phyloP scores from a whole-genome alignment of 1,140 invertebrate species.

The Alviniconcha marisindica region DNA sequence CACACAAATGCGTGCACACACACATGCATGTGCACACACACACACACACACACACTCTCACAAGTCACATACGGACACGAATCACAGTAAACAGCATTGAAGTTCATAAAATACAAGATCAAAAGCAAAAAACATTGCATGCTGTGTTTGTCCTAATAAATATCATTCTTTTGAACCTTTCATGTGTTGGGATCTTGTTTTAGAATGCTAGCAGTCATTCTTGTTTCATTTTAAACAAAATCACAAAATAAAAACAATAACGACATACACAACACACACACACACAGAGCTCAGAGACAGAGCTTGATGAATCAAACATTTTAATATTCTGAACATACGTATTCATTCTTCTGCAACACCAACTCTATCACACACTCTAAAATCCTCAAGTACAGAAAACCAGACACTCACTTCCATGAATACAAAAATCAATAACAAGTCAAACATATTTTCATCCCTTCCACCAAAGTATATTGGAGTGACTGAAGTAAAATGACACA shows the following conservation, averaged over 20 bases:
- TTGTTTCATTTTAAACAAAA: too few species aligned
- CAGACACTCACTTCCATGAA: background rate
- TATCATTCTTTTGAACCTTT: too few species aligned
- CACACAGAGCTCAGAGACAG: too few species aligned
- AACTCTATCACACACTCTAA: background rate
- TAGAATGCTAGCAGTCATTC: too few species aligned
- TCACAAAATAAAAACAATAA: background rate
- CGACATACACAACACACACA: background rate
- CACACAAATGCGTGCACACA: too few species aligned
- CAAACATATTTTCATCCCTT: too few species aligned
- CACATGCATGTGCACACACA: too few species aligned
- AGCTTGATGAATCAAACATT: background rate
- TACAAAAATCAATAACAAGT: background rate
- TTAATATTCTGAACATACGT: background rate
- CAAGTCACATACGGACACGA: background rate
- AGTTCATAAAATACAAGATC: background rate
- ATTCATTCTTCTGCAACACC: background rate
- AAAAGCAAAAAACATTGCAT: too few species aligned
- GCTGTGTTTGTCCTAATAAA: too few species aligned
- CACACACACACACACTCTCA: conserved; percentile 2
- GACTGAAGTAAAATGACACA: too few species aligned
- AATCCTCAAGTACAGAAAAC: background rate
- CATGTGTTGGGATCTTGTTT: too few species aligned
- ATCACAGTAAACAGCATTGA: background rate
- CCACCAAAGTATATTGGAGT: too few species aligned